These are phyloP conservation scores for Epinephelus moara DNA, from an alignment of 2,113 vertebrate genomes.

Conservation along the genomic window DNA sequence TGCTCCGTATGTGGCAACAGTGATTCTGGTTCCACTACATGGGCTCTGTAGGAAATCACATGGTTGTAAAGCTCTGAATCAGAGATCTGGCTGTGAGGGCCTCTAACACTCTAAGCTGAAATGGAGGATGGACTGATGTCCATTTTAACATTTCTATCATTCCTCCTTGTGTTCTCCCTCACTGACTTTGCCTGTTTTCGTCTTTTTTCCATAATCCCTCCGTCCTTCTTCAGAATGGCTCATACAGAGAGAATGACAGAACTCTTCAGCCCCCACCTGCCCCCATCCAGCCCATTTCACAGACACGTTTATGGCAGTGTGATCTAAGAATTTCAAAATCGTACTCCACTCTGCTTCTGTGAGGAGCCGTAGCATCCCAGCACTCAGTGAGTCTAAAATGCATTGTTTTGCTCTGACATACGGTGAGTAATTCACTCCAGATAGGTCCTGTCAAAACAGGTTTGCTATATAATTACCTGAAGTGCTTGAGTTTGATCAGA, in stretches of 20 bases:
- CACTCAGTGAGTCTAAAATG: slow-evolving; percentile 75
- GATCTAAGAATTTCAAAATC: not conserved
- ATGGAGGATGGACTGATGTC: slow-evolving; percentile 40
- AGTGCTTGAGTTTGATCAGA: slow-evolving; percentile 87
- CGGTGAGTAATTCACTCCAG: slow-evolving; percentile 85
- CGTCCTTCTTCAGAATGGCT: not conserved
- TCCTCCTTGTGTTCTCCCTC: not conserved
- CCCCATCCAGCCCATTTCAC: slow-evolving; percentile 24
- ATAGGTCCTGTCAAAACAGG: slow-evolving; percentile 84
- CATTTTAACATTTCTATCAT: slow-evolving; percentile 31
- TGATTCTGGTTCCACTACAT: slow-evolving; percentile 69
- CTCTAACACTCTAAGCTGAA: slow-evolving; percentile 41
- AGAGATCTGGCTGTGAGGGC: slow-evolving; percentile 53
- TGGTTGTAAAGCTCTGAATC: slow-evolving; percentile 39
- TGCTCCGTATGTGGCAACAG: slow-evolving; percentile 49
- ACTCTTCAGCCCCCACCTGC: slow-evolving; percentile 6
- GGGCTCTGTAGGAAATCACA: slow-evolving; percentile 59
- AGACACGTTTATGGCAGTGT: slow-evolving; percentile 20
- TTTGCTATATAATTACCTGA: slow-evolving; percentile 88
- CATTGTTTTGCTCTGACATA: slow-evolving; percentile 77
- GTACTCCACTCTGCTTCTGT: slow-evolving; percentile 3
- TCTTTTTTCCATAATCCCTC: not conserved
- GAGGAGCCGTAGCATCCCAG: slow-evolving; percentile 65
- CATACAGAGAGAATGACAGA: slow-evolving; percentile 13
- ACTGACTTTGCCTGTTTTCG: slow-evolving; percentile 2